Percentiles rank a stretch among this genome's conserved stretches.
These are phyloP conservation scores for Lapara coniferarum DNA, from an alignment of 2,888 invertebrate species.

Conservation along the genomic window DNA sequence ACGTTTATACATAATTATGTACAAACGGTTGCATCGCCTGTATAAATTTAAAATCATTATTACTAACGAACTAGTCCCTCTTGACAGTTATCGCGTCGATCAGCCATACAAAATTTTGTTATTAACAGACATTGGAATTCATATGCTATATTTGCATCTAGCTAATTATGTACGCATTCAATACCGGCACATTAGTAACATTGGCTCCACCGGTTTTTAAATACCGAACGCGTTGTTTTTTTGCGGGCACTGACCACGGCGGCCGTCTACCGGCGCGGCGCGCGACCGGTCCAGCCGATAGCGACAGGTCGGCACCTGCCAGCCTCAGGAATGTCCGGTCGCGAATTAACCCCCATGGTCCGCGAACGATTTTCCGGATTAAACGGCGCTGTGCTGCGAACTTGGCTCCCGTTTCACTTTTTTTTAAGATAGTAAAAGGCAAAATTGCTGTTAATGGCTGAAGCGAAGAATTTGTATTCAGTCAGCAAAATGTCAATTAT, in stretches of 20 bases:
- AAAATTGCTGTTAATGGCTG: neutral
- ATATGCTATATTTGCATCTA: neutral
- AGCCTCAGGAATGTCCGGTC: conserved; percentile 66
- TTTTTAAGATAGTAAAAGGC: neutral
- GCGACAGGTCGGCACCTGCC: conserved; percentile 77
- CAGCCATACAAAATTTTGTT: neutral
- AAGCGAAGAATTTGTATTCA: neutral
- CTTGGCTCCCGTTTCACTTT: neutral
- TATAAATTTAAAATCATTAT: too few relatives aligned
- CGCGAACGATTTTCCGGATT: conserved; percentile 53
- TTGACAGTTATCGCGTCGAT: too few relatives aligned
- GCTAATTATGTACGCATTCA: conserved; percentile 7
- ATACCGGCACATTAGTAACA: conserved; percentile 32
- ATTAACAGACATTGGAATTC: neutral
- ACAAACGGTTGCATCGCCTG: too few relatives aligned
- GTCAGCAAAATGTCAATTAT: too few relatives aligned
- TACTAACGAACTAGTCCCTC: too few relatives aligned
- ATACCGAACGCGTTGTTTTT: conserved; percentile 54
- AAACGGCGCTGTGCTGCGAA: neutral
- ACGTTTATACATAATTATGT: neutral
- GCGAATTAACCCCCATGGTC: conserved; percentile 56
- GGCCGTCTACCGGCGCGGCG: conserved; percentile 38
- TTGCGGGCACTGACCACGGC: conserved; percentile 42
- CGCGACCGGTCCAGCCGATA: conserved; percentile 59
- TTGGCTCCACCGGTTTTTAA: conserved; percentile 45